Evolutionary conservation across 1,140 invertebrate genomes (phyloP), one percentile per base, ranked within the genome.

Genomic region (Drosophila micromelanica): DNA sequence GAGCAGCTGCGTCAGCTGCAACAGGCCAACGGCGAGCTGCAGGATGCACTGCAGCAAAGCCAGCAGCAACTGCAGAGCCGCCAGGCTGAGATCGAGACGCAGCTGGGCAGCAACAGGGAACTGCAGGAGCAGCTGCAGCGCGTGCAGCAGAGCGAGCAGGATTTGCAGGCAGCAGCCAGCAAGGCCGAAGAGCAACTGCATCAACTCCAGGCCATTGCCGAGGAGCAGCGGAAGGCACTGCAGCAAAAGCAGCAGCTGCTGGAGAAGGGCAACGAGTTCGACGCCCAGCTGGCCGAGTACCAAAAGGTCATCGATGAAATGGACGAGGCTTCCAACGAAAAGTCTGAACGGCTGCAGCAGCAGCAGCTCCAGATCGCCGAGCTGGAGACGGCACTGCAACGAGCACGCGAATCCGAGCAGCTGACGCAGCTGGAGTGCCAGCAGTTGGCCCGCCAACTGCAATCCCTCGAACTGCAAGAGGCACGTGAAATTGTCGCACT

Each of bases 271-370:
- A 78, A 81, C 35, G 90, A 90, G 2, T 74, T 81, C 11, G 76
- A 81, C 27, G 57, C 60, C 0, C 77, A 76, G 23, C 49, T 91
- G 9, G 57, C 42, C 0, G 90, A 91, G 17, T 91, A 91, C 38
- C 74, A 91, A 49, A 85, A 85, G 30, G 78, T 91, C 35, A 79
- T 91, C 17, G 90, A 91, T 55, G 90, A 91, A 67, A 90, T 91
- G 90, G 90, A 90, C 43, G 85, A 91, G 0, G 32, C 73, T 5
- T 43, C 72, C 7, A 69, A 51, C 3, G 62, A 38, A 0, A 91
- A 84, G 43, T 45, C 69, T 1, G 23, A 13, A 12, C 52, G 70
- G 35, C 37, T 91, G 27, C 42, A 79, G 30, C 70, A 77, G 37
- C 56, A 80, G 0, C 72, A 91, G n/a, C 23, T 2, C 0, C 61